Base-by-base conservation (phyloP, 2,888 invertebrate species). In the Mimas tiliae region DNA sequence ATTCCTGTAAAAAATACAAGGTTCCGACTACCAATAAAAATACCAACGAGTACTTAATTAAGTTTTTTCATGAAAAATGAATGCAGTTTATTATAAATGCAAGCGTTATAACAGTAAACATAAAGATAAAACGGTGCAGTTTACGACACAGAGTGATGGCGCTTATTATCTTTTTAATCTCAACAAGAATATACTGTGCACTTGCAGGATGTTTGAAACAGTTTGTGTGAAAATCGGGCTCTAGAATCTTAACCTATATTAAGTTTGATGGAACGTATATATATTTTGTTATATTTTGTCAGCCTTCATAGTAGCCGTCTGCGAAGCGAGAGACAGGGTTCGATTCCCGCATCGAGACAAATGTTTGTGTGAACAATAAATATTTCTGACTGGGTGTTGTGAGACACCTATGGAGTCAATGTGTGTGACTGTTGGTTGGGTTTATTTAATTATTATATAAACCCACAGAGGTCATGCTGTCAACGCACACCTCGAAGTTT, bases 81-180 rank as follows among this genome's bases (percentile, higher is more conserved):
- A 58, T 38, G 58, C 42, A 58, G 58, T 58, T 58, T 58, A 38
- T 55, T 55, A 58, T 58, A 38, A 42, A 58, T 58, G 58, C 58
- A 38, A 38, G 42, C 42, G 58, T 38, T 19, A 58, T 58, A 58
- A 42, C 42, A 38, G 42, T 58, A 58, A 58, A 19, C 58, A 58
- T 58, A 58, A 58, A 58, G 58, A 58, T 58, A 58, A 58, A 58
- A 19, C 38, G 38, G 55, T 19, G 58, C 42, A 58, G 58, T 58
- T 58, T 58, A 58, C 58, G 42, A 38, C 38, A 11, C 11, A 1
- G 19, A 42, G 38, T 42, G 58, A 58, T 38, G 58, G 19, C 19
- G 38, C 2, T 19, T 58, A 42, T 55, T 38, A 55, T 50, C 50
- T 50, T 50, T 50, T 50, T 50, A 50, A 50, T 50, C 50, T 50